These are phyloP conservation scores for Petrocephalus sullivani DNA, from an alignment of 2,797 vertebrate species.

Conservation along the genomic window DNA sequence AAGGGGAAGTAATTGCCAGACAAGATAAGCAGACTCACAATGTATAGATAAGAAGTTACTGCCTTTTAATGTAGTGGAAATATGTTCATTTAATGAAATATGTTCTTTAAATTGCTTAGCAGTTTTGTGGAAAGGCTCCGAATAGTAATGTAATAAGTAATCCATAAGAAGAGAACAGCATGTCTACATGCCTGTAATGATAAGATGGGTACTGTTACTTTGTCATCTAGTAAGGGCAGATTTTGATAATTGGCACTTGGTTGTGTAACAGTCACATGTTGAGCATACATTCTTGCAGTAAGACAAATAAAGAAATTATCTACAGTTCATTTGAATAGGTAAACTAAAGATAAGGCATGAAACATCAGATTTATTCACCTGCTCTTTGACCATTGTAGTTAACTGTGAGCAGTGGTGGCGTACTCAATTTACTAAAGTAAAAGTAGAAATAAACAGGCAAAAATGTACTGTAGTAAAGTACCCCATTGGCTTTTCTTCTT, in stretches of 20 bases:
- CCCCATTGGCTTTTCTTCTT: background rate
- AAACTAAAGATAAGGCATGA: background rate
- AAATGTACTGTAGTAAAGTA: background rate
- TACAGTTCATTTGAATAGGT: background rate
- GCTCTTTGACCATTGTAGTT: background rate
- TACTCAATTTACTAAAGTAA: background rate
- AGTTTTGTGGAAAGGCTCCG: background rate
- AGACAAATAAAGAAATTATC: background rate
- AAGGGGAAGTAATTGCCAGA: background rate
- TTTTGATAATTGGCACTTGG: background rate
- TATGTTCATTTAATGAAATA: background rate
- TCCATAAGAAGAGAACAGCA: background rate
- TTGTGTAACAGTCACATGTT: background rate
- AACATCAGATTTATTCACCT: background rate
- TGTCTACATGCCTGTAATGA: background rate
- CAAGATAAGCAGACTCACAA: background rate
- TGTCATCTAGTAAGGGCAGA: background rate
- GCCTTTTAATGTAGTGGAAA: background rate
- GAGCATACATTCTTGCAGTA: background rate
- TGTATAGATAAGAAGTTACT: background rate
- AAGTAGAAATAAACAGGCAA: background rate
- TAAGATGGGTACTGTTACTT: background rate
- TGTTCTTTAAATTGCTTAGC: background rate
- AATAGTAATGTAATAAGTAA: background rate
- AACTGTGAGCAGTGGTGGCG: background rate